Percentiles rank a stretch among this genome's conserved stretches.
Conservation (phyloP, 2,113 vertebrate genomes). For the human region DNA sequence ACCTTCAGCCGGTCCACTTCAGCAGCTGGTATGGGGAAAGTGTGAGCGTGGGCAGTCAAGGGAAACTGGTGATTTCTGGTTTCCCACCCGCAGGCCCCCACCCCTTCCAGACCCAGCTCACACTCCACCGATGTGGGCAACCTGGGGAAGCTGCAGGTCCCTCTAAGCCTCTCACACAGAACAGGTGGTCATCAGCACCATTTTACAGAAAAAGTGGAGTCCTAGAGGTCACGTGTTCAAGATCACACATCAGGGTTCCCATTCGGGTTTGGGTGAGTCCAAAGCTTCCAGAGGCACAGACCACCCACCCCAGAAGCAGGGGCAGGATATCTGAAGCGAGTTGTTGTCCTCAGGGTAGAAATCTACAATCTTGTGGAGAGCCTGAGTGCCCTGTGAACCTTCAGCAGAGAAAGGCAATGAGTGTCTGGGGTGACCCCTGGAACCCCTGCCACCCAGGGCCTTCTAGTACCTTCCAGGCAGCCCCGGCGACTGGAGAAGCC, state of each 20-base stretch:
- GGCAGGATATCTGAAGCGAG: conserved; percentile 95
- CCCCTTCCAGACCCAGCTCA: neutral
- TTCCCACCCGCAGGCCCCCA: neutral
- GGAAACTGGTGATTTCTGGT: neutral
- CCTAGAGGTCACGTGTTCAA: neutral
- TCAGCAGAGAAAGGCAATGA: neutral
- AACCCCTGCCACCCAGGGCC: neutral
- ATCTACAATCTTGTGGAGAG: conserved; percentile 79
- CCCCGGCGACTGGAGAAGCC: conserved; percentile 93
- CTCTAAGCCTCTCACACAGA: neutral
- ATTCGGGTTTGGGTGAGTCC: neutral
- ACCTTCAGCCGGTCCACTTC: conserved; percentile 90
- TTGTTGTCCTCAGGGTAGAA: conserved; percentile 94
- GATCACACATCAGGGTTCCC: neutral
- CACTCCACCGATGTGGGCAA: neutral
- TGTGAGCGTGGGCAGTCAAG: conserved; percentile 87
- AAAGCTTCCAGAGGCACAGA: neutral
- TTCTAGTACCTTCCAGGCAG: conserved; percentile 89
- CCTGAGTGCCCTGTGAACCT: conserved; percentile 86
- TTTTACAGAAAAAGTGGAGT: neutral
- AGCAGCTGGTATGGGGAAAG: conserved; percentile 89
- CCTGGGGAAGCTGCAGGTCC: neutral
- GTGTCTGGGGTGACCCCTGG: accelerated
- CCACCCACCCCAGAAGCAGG: neutral
- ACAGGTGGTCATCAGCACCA: neutral